phyloP scores from a whole-genome alignment of 2,113 vertebrate genomes.

The Pycnonotus jocosus region DNA sequence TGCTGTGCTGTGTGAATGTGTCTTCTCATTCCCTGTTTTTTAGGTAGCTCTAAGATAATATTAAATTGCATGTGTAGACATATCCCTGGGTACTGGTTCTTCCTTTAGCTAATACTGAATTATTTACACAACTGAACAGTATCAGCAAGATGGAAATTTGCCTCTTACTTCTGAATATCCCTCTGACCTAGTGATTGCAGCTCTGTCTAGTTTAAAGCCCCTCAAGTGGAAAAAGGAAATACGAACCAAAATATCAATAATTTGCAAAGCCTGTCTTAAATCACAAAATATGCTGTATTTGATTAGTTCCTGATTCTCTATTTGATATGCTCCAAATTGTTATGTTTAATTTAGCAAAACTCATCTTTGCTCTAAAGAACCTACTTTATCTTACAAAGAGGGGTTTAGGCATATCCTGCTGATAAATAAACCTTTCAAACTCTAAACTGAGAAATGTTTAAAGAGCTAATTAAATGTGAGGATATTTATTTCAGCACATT shows the following conservation, averaged over 20 bases:
- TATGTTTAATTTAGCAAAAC: conserved; percentile 26
- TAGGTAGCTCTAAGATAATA: not conserved
- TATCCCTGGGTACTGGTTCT: not conserved
- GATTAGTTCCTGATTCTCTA: not conserved
- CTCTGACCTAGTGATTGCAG: not conserved
- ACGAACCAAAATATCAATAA: not conserved
- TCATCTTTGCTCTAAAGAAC: not conserved
- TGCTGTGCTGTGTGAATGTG: not conserved
- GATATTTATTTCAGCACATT: conserved; percentile 86
- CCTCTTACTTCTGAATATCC: not conserved
- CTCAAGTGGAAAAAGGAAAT: not conserved
- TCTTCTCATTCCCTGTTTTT: not conserved
- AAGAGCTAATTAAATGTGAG: conserved; percentile 55
- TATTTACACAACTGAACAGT: conserved; percentile 20
- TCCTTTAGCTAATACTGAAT: conserved; percentile 13
- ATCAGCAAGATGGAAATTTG: not conserved
- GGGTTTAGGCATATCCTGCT: not conserved
- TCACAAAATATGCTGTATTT: not conserved
- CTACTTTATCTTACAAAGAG: not conserved
- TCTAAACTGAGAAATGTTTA: conserved; percentile 3
- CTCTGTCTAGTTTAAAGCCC: not conserved
- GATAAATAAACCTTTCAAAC: conserved; percentile 15
- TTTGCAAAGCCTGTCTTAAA: not conserved
- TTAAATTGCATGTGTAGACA: not conserved
- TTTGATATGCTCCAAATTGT: not conserved